Conservation (phyloP, 2,797 vertebrate species). For the Melanotaenia trifasciata region DNA sequence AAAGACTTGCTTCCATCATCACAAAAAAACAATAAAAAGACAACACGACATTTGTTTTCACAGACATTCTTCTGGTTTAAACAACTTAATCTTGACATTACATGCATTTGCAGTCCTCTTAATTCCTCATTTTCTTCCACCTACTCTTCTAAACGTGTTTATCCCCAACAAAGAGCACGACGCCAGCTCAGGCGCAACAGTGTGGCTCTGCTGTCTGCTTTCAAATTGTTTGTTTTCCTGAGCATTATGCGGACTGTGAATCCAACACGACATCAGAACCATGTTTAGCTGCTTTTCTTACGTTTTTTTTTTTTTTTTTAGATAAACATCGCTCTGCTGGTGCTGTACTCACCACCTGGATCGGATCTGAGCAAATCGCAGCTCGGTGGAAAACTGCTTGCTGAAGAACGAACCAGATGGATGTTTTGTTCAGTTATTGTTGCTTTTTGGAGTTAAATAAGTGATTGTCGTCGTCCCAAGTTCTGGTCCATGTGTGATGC, state of each 20-base stretch:
- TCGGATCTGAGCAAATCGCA: conserved; percentile 67
- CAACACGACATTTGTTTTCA: background rate
- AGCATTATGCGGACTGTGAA: conserved; percentile 33
- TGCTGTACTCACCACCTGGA: conserved; percentile 82
- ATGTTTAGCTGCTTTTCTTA: background rate
- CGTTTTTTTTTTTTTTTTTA: background rate
- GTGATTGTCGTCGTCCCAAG: conserved; percentile 53
- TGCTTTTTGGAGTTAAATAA: conserved; percentile 38
- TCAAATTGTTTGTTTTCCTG: conserved; percentile 6
- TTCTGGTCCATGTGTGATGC: conserved; percentile 59
- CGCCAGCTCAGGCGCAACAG: conserved; percentile 55
- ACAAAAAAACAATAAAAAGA: background rate
- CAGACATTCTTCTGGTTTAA: fast-evolving
- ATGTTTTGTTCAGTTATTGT: conserved; percentile 23
- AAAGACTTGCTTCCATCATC: conserved; percentile 47
- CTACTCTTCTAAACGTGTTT: conserved; percentile 33
- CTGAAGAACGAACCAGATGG: conserved; percentile 29
- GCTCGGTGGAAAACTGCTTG: conserved; percentile 58
- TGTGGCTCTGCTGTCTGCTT: conserved; percentile 22
- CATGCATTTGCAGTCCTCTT: background rate
- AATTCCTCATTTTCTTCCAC: background rate
- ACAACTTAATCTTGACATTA: background rate
- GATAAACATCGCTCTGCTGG: conserved; percentile 24
- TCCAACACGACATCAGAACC: conserved; percentile 37
- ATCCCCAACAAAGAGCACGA: conserved; percentile 65